These are phyloP conservation scores for Pseudanteris insignis DNA, from an alignment of 2,888 invertebrate species.

Conservation along the genomic window DNA sequence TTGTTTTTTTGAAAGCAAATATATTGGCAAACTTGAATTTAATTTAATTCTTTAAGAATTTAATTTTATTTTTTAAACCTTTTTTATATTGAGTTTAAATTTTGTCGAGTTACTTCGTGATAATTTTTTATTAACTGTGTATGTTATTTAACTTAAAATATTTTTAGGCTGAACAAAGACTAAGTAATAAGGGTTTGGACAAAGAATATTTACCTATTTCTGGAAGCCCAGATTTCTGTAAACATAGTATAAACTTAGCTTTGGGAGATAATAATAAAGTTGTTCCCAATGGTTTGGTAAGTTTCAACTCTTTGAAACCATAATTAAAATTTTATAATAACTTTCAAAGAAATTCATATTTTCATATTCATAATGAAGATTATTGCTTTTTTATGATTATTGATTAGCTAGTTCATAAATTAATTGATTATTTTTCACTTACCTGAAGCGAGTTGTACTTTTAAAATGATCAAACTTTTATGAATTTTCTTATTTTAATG, in stretches of 20 bases:
- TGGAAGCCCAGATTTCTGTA: conserved; percentile 85
- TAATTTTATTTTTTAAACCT: no score
- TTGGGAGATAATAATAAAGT: conserved; percentile 81
- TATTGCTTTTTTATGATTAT: no score
- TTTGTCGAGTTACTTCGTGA: no score
- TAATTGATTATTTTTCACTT: background rate
- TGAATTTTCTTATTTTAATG: conserved; percentile 36
- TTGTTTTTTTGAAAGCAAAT: no score
- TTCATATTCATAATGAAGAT: no score
- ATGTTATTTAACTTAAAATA: background rate
- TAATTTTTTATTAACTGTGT: no score
- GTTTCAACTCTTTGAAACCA: conserved; percentile 56
- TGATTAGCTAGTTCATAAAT: no score
- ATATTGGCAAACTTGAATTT: no score
- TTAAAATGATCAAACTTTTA: background rate
- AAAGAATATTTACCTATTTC: conserved; percentile 96
- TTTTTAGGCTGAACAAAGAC: conserved; percentile 81
- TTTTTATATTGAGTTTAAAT: no score
- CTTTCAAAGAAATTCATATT: no score
- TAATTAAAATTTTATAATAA: background rate
- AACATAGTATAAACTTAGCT: conserved; percentile 85
- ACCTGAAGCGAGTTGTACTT: background rate
- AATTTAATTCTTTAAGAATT: no score
- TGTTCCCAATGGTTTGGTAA: conserved; percentile 78
- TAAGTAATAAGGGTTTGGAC: conserved; percentile 77